Evolutionary conservation across 2,797 vertebrate genomes (phyloP).

Genomic region (Anguilla anguilla): DNA sequence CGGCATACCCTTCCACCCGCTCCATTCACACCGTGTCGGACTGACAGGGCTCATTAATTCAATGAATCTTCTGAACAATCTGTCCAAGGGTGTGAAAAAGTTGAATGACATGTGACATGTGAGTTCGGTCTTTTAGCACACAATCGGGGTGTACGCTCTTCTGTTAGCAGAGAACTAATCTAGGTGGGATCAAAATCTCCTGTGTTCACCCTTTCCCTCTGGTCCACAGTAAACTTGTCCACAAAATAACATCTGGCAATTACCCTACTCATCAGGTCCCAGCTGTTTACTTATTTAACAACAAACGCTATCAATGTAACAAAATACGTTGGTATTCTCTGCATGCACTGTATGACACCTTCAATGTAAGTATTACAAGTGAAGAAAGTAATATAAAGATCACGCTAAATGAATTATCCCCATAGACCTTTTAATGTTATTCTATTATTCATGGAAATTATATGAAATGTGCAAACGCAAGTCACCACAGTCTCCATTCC

Average conservation of each 20-base stretch:
- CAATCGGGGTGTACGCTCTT: background rate
- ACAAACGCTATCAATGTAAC: background rate
- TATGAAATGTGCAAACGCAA: background rate
- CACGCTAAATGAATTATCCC: background rate
- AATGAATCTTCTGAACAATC: background rate
- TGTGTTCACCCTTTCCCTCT: background rate
- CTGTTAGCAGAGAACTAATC: background rate
- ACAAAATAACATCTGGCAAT: background rate
- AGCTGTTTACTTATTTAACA: background rate
- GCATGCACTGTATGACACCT: background rate
- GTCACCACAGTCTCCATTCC: background rate
- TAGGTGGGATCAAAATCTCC: background rate
- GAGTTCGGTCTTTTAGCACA: background rate
- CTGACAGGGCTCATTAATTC: background rate
- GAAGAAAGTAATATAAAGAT: background rate
- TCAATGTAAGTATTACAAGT: background rate
- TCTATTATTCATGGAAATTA: background rate
- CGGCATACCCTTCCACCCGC: background rate
- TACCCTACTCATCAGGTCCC: background rate
- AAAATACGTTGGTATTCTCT: background rate
- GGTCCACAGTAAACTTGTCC: background rate
- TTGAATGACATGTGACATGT: background rate
- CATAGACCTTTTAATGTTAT: background rate
- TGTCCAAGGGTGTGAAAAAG: background rate
- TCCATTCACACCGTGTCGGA: background rate